A percentile compares a stretch with the other conserved stretches of the same genome.
These are phyloP conservation scores for Gymnocephalus cernua DNA, from an alignment of 2,113 vertebrate genomes.

Conservation along the genomic window DNA sequence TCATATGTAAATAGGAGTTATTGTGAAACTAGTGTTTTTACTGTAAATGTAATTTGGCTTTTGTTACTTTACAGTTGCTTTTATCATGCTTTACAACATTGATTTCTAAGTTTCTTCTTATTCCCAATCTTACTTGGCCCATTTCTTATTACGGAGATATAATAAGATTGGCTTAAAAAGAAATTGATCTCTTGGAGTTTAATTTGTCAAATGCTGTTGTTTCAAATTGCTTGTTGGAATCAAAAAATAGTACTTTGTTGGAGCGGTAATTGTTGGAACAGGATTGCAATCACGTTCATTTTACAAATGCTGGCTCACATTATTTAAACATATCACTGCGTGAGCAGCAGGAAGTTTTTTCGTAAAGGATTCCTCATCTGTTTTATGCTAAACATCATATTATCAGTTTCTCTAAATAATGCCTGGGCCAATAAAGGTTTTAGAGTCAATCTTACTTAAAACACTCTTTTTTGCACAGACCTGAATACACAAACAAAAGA, in stretches of 20 bases:
- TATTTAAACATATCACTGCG: conserved; percentile 26
- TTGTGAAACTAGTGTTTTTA: conserved; percentile 91
- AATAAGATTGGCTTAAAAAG: conserved; percentile 8
- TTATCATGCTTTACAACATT: conserved; percentile 64
- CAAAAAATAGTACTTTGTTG: conserved; percentile 23
- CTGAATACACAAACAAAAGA: conserved; percentile 21
- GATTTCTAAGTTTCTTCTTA: conserved; percentile 41
- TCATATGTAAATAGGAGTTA: conserved; percentile 94
- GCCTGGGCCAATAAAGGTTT: neutral
- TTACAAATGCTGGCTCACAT: conserved; percentile 32
- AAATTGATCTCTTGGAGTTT: conserved; percentile 9
- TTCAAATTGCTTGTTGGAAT: conserved; percentile 16
- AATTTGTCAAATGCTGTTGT: conserved; percentile 12
- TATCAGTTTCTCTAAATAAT: neutral
- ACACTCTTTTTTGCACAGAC: conserved; percentile 18
- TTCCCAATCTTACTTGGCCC: conserved; percentile 58
- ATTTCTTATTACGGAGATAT: conserved; percentile 40
- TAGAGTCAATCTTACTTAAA: conserved; percentile 15
- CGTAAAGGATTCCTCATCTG: neutral
- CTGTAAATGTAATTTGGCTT: conserved; percentile 87
- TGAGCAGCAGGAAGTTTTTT: conserved; percentile 12
- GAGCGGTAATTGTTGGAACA: conserved; percentile 23
- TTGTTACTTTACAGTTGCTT: conserved; percentile 74
- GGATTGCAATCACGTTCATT: neutral
- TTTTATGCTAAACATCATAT: conserved; percentile 18